Conservation (phyloP, 1,140 invertebrate genomes). For the Scaptomyza graminum region DNA sequence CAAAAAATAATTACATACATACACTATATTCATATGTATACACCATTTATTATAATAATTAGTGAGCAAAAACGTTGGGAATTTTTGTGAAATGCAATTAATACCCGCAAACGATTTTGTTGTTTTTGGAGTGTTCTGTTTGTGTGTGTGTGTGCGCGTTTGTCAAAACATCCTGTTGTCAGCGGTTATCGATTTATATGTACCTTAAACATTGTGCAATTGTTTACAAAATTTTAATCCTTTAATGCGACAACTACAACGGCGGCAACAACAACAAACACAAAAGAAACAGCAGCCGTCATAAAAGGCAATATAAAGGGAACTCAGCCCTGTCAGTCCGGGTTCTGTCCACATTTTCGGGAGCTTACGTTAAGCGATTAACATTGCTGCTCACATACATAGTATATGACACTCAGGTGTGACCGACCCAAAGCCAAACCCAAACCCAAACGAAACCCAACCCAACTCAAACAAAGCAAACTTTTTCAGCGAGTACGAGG, state of each 20-base stretch:
- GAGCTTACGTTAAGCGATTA: slow-evolving; percentile 24
- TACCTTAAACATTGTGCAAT: slow-evolving; percentile 23
- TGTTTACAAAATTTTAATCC: slow-evolving; percentile 52
- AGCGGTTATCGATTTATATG: slow-evolving; percentile 10
- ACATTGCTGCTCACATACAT: slow-evolving; percentile 35
- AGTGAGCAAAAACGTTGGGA: neutral
- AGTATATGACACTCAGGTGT: slow-evolving; percentile 7
- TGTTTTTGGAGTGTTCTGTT: neutral
- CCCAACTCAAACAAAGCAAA: slow-evolving; percentile 10
- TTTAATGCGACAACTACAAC: slow-evolving; percentile 35
- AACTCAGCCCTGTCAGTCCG: neutral
- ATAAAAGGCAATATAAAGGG: slow-evolving; percentile 6
- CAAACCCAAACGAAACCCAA: neutral
- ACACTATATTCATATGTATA: neutral
- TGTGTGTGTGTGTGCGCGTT: neutral
- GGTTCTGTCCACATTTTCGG: slow-evolving; percentile 12
- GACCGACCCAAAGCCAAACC: neutral
- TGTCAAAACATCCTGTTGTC: slow-evolving; percentile 7
- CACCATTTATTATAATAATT: neutral
- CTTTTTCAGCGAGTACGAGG: neutral
- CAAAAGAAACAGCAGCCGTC: neutral
- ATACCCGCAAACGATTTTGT: neutral
- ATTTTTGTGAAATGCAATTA: slow-evolving; percentile 21
- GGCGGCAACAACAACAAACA: neutral
- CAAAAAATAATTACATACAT: neutral